phyloP scores from a whole-genome alignment of 2,113 vertebrate genomes.

The Semnornis frantzii region DNA sequence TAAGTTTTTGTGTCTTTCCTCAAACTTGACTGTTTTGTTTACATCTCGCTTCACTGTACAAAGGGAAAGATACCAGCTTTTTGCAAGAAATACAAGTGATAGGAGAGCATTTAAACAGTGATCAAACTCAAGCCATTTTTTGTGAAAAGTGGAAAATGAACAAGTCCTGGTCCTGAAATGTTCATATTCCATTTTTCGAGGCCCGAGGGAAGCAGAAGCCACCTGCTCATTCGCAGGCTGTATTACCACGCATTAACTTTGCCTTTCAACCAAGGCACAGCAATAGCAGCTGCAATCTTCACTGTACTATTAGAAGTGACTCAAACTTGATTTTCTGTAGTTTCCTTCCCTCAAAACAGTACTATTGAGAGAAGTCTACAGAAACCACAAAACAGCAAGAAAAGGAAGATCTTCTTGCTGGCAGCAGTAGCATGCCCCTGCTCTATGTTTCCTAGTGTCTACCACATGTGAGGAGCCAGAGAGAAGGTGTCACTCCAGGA shows the following conservation, averaged over 20 bases:
- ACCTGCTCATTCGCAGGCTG: not conserved
- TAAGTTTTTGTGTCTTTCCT: not conserved
- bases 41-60: not conserved
- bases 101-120: not conserved
- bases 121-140: not conserved
- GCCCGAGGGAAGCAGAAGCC: not conserved
- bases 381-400: not conserved
- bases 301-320: not conserved
- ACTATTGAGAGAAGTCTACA: not conserved
- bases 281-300: not conserved
- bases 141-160: not conserved
- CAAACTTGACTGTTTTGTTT: not conserved
- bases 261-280: not conserved
- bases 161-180: not conserved
- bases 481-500: not conserved
- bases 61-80: not conserved
- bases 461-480: rapidly evolving
- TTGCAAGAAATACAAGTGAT: not conserved
- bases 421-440: not conserved
- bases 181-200: not conserved
- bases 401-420: not conserved
- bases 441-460: not conserved
- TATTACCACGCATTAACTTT: not conserved
- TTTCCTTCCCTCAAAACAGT: not conserved
- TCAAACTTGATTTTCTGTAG: not conserved